These are phyloP conservation scores for Sceliomorpha sp. DNA, from an alignment of 2,888 invertebrate species.

Conservation along the genomic window DNA sequence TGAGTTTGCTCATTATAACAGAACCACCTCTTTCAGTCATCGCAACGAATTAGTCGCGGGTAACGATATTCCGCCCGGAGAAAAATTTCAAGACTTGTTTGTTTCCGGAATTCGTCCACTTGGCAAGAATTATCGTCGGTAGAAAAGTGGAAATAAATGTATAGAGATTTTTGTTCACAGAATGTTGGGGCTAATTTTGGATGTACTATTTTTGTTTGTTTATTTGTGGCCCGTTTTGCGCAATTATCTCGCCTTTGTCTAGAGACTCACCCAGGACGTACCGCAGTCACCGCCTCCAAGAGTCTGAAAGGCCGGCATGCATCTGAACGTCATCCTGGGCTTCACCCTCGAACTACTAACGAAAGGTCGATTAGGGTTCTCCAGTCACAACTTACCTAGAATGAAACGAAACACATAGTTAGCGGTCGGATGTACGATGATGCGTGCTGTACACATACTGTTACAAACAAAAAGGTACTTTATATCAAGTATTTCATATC, in stretches of 20 bases:
- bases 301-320: slow-evolving; percentile 85
- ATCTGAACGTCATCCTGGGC: slow-evolving; percentile 85
- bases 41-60: background rate
- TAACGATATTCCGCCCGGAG: background rate
- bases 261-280: slow-evolving; percentile 85
- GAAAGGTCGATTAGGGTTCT: slow-evolving; percentile 66
- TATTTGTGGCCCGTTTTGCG: slow-evolving; percentile 3
- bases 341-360: slow-evolving; percentile 62
- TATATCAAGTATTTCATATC: no score
- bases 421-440: slow-evolving; percentile 77
- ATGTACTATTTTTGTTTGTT: background rate
- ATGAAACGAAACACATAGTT: slow-evolving; percentile 84
- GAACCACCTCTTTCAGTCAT: slow-evolving; percentile 7
- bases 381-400: slow-evolving; percentile 86
- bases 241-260: slow-evolving; percentile 1
- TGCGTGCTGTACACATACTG: slow-evolving; percentile 2
- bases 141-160: background rate
- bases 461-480: no score
- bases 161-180: no score
- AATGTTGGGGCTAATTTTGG: no score
- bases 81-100: background rate
- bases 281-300: slow-evolving; percentile 84
- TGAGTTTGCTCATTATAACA: slow-evolving; percentile 8
- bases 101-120: no score
- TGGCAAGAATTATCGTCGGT: background rate